Evolutionary conservation across 1,140 invertebrate species (phyloP).

Genomic region (Drosophila bocki): DNA sequence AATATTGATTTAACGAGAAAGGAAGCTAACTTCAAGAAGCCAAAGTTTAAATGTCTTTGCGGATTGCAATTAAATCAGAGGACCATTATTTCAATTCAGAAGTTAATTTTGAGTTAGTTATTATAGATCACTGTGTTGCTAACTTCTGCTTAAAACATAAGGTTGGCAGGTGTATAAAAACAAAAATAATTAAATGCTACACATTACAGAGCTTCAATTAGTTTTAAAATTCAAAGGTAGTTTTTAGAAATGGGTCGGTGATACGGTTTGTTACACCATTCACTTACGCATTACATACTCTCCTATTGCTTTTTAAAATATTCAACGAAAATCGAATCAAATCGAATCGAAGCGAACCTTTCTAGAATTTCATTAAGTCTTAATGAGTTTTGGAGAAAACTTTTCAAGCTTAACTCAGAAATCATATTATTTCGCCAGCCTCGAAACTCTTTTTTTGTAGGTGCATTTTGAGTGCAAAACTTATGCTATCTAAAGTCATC

Average conservation of each 20-base stretch:
- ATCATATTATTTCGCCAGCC: background rate
- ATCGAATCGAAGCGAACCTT: background rate
- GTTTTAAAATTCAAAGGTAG: background rate
- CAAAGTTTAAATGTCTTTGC: too few species aligned
- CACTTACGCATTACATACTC: background rate
- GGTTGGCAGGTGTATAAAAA: too few species aligned
- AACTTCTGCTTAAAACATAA: too few species aligned
- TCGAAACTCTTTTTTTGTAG: background rate
- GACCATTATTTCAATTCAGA: too few species aligned
- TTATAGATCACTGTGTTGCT: too few species aligned
- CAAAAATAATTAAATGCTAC: background rate
- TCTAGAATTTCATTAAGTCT: background rate
- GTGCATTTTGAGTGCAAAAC: constrained; percentile 18
- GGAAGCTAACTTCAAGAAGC: too few species aligned
- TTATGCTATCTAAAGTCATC: background rate
- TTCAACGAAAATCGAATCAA: background rate
- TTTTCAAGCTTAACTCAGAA: background rate
- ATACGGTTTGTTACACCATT: background rate
- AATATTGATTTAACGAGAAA: background rate
- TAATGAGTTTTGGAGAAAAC: background rate
- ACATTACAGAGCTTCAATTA: background rate
- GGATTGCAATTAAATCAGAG: too few species aligned
- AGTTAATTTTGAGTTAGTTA: too few species aligned
- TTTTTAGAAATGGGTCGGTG: background rate
- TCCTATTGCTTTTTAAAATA: too few species aligned